A percentile compares a stretch with the other conserved stretches of the same genome.
phyloP scores from a whole-genome alignment of 2,113 vertebrate genomes.

The Microcebus griseorufus region DNA sequence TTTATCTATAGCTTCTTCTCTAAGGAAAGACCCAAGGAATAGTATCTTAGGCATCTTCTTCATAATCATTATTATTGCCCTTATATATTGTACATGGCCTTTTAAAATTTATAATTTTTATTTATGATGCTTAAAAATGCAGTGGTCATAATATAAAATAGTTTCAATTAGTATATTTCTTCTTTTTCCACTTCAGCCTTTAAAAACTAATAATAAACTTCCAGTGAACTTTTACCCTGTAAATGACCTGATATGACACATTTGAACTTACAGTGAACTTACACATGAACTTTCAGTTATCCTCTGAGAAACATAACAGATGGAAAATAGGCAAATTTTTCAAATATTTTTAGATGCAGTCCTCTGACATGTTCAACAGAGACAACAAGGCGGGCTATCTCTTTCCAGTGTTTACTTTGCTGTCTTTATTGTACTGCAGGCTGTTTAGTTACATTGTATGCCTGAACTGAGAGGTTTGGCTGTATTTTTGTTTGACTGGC shows the following conservation, averaged over 20 bases:
- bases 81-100: background rate
- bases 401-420: conserved; percentile 81
- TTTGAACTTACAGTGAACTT: conserved; percentile 89
- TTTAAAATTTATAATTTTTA: conserved; percentile 58
- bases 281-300: conserved; percentile 86
- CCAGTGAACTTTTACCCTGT: conserved; percentile 87
- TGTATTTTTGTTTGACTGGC: conserved; percentile 55
- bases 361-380: conserved; percentile 81
- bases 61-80: background rate
- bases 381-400: conserved; percentile 77
- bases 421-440: conserved; percentile 72
- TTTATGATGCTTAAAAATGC: conserved; percentile 56
- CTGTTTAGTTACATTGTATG: conserved; percentile 69
- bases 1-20: background rate
- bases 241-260: conserved; percentile 85
- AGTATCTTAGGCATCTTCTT: background rate
- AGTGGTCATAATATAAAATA: conserved; percentile 37
- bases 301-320: conserved; percentile 86
- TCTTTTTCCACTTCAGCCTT: conserved; percentile 55
- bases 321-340: conserved; percentile 86
- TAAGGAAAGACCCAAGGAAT: background rate
- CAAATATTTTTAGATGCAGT: conserved; percentile 84
- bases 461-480: conserved; percentile 48
- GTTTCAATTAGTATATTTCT: conserved; percentile 64
- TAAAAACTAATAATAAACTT: conserved; percentile 81